Percentiles rank a stretch among this genome's conserved stretches.
These are phyloP conservation scores for Helogale parvula DNA, from an alignment of 2,113 vertebrate genomes.

Conservation along the genomic window DNA sequence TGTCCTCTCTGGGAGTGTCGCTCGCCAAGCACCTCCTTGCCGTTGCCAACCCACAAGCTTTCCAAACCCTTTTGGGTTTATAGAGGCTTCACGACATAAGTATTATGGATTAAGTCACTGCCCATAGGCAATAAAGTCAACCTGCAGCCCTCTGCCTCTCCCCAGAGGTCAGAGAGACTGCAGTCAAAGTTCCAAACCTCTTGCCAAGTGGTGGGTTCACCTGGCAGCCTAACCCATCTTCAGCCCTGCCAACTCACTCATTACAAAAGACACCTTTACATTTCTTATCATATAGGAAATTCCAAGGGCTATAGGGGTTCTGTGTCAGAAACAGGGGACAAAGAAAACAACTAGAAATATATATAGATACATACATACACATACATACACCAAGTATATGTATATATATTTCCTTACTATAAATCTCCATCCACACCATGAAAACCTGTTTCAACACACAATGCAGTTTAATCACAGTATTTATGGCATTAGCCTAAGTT, in stretches of 20 bases:
- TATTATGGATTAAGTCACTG: background rate
- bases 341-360: background rate
- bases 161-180: background rate
- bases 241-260: background rate
- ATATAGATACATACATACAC: too few species aligned
- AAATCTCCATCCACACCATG: background rate
- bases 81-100: background rate
- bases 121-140: background rate
- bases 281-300: background rate
- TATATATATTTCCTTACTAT: background rate
- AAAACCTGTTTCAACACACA: background rate
- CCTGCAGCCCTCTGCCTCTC: background rate
- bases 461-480: background rate
- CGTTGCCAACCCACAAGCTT: background rate
- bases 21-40: background rate
- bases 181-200: background rate
- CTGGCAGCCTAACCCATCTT: background rate
- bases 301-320: background rate
- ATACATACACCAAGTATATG: background rate
- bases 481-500: background rate
- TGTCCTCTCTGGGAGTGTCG: background rate
- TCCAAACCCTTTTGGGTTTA: background rate
- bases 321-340: background rate
- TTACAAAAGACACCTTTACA: background rate
- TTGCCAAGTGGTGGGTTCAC: background rate